Evolutionary conservation across 2,113 vertebrate species (phyloP), one percentile per base, ranked within the genome.

Genomic region (Notothenia coriiceps): DNA sequence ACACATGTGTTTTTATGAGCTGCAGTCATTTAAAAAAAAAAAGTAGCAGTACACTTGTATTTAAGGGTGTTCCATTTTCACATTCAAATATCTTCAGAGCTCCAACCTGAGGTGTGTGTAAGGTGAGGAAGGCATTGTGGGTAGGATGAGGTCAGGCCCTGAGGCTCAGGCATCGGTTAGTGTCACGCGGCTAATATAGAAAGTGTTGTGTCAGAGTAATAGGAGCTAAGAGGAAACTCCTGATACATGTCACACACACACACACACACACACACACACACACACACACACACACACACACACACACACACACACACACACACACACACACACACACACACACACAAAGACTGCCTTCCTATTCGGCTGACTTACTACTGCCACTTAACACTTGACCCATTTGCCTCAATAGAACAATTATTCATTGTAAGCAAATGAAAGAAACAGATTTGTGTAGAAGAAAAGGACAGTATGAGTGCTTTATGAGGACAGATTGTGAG

Each of bases 161-260:
- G 18, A 70, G 69, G 55, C 82, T 76, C 25, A 17, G 80, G 40
- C 71, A 65, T 55, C 43, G 65, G 66, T 84, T 75, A 56, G 75
- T 71, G 79, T 82, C 62, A 68, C 63, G 81, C n/a, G 12, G 74
- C 67, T 80, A 74, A 90, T 89, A 89, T 88, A 89, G 86, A 91
- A 91, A 84, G 74, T 85, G 89, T 88, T 57, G 83, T 80, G 82
- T 89, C 80, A 60, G 90, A 86, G 91, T 82, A 91, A 91, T 83
- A 62, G 54, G 87, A 93, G 83, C 85, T 83, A 57, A 76, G 68
- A 74, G 84, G 73, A 78, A 87, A 76, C 47, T 82, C 70, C 63
- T 72, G 55, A 77, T 70, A 77, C 63, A 61, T 57, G 70, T 57
- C 68, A 25, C 40, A 72, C 62, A 33, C 55, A 65, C 68, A 40